Evolutionary conservation across 2,888 invertebrate genomes (phyloP).

Genomic region (Lasioglossum calceatum): DNA sequence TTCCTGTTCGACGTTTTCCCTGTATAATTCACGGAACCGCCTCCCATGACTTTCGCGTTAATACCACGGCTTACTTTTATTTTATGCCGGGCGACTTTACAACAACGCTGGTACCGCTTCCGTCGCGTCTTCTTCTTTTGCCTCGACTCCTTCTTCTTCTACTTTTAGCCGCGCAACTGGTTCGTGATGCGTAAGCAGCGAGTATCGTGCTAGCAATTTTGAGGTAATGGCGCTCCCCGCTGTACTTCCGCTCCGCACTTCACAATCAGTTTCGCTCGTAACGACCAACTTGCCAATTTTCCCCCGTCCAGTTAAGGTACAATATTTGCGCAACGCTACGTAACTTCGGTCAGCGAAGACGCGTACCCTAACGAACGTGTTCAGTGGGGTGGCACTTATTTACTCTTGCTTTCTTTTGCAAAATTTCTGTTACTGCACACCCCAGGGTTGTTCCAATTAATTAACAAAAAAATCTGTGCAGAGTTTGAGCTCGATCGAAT

Average conservation of each 20-base stretch:
- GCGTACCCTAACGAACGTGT: background rate
- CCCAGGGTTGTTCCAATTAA: too few relatives aligned
- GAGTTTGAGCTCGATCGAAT: too few relatives aligned
- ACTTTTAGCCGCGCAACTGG: constrained; percentile 6
- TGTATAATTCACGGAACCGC: background rate
- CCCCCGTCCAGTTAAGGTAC: background rate
- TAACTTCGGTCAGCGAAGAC: background rate
- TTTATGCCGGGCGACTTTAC: constrained; percentile 7
- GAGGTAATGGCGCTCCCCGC: constrained; percentile 26
- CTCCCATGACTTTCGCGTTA: constrained; percentile 26
- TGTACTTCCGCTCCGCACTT: constrained; percentile 11
- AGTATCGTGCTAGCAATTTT: constrained; percentile 41
- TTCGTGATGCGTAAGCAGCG: constrained; percentile 8
- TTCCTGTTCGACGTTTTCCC: background rate
- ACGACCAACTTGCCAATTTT: constrained; percentile 30
- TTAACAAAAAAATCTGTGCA: too few relatives aligned
- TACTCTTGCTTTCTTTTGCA: too few relatives aligned
- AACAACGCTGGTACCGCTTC: constrained; percentile 26
- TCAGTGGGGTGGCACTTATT: too few relatives aligned
- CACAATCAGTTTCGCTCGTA: constrained; percentile 3
- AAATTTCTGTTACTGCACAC: too few relatives aligned
- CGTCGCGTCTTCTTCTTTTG: background rate
- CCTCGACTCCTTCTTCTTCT: background rate
- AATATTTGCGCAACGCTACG: constrained; percentile 31
- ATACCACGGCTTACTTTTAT: constrained; percentile 17